A percentile compares a stretch with the other conserved stretches of the same genome.
phyloP scores from a whole-genome alignment of 2,113 vertebrate species.

The Hypanus sabinus region DNA sequence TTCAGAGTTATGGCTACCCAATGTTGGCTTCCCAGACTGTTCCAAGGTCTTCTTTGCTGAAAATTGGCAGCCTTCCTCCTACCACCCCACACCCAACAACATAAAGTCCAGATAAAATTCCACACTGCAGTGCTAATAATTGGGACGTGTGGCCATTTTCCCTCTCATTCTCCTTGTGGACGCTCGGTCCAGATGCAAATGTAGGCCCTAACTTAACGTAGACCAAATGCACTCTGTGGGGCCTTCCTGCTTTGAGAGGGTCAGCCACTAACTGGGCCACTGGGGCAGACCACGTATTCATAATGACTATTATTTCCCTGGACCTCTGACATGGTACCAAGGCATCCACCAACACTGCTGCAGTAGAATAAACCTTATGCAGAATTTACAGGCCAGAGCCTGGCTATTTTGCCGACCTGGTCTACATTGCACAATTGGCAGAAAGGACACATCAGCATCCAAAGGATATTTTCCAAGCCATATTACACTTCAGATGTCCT shows the following conservation, averaged over 20 bases:
- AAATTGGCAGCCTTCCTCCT: no score
- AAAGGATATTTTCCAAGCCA: not conserved
- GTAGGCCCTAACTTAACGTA: not conserved
- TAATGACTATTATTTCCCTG: not conserved
- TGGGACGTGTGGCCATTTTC: not conserved
- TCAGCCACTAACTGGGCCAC: not conserved
- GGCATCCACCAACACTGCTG: not conserved
- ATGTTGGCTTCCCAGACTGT: no score
- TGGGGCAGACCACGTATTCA: not conserved
- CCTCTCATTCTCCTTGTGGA: not conserved
- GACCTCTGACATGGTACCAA: not conserved
- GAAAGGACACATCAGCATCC: not conserved
- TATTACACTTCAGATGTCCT: not conserved
- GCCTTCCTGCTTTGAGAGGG: not conserved
- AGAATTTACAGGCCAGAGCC: not conserved
- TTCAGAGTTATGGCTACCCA: no score
- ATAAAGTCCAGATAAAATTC: not conserved
- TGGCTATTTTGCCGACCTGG: not conserved
- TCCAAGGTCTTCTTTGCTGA: no score
- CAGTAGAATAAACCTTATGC: not conserved
- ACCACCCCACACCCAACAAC: not conserved
- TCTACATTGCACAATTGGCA: not conserved
- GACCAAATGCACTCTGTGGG: not conserved
- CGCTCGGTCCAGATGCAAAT: not conserved
- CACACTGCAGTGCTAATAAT: not conserved